phyloP scores from a whole-genome alignment of 2,113 vertebrate species.

The Mellivora capensis region DNA sequence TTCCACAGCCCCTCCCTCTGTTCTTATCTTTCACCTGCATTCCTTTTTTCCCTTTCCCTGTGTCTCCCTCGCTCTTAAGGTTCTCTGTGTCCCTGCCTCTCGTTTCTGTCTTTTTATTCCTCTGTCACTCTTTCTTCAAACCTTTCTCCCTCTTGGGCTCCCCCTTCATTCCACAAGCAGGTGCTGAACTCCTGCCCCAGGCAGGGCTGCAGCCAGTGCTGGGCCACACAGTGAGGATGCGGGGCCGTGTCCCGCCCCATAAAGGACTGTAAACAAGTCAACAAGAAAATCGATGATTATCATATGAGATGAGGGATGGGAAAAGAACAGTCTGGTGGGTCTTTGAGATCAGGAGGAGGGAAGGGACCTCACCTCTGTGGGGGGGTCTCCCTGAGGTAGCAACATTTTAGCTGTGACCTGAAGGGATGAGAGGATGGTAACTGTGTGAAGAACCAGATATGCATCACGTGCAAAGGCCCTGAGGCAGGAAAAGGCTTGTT shows the following conservation, averaged over 20 bases:
- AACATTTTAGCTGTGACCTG: neutral
- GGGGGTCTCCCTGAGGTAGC: rapidly evolving
- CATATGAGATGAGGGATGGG: rapidly evolving
- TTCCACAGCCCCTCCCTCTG: neutral
- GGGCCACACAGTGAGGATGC: rapidly evolving
- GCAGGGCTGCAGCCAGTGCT: too few species aligned
- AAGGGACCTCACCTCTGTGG: neutral
- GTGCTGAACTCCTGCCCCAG: rapidly evolving
- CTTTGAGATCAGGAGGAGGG: neutral
- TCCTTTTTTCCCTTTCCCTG: rapidly evolving
- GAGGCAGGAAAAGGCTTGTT: neutral
- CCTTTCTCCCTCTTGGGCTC: neutral
- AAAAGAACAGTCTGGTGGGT: neutral
- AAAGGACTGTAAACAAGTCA: neutral
- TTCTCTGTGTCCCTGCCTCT: neutral
- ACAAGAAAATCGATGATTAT: neutral
- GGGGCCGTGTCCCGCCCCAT: rapidly evolving
- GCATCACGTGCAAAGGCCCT: neutral
- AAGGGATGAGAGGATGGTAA: neutral
- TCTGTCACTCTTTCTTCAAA: too few species aligned
- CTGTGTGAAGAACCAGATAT: neutral
- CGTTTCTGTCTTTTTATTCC: neutral
- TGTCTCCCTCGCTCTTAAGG: neutral
- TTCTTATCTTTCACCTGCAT: neutral
- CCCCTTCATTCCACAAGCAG: too few species aligned